Percentiles rank a stretch among this genome's conserved stretches.
Evolutionary conservation across 92 coral and sea anemone species (phyloP).

Genomic region (Epizoanthus illoricatus): DNA sequence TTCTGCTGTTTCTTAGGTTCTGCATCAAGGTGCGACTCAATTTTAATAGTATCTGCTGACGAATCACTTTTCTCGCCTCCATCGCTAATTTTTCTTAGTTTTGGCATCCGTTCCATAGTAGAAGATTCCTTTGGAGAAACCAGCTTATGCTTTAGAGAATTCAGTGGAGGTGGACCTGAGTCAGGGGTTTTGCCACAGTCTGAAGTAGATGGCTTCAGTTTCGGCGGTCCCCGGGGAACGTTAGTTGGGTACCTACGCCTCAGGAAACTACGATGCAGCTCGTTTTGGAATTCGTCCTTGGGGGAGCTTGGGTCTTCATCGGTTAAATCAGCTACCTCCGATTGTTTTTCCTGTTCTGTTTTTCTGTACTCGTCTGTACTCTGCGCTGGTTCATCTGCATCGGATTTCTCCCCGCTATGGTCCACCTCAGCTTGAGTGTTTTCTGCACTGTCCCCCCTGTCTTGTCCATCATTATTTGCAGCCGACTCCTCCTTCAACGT

Average conservation of each 20-base stretch:
- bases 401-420: slow-evolving; percentile 17
- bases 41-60: slow-evolving; percentile 38
- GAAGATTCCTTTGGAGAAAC: slow-evolving; percentile 62
- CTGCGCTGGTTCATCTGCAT: slow-evolving; percentile 38
- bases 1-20: slow-evolving; percentile 24
- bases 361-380: slow-evolving; percentile 27
- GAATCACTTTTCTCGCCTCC: slow-evolving; percentile 57
- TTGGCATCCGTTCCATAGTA: slow-evolving; percentile 77
- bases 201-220: slow-evolving; percentile 73
- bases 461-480: slow-evolving; percentile 46
- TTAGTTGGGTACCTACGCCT: slow-evolving; percentile 78
- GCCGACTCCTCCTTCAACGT: slow-evolving; percentile 52
- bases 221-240: slow-evolving; percentile 82
- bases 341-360: slow-evolving; percentile 17
- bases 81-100: slow-evolving; percentile 71
- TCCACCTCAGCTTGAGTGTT: slow-evolving; percentile 25
- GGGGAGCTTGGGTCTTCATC: slow-evolving; percentile 63
- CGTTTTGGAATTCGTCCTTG: slow-evolving; percentile 69
- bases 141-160: slow-evolving; percentile 72
- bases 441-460: slow-evolving; percentile 50
- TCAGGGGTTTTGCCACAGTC: slow-evolving; percentile 44
- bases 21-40: slow-evolving; percentile 28
- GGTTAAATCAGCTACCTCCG: slow-evolving; percentile 38
- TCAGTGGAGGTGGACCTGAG: slow-evolving; percentile 56
- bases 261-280: slow-evolving; percentile 76